phyloP scores from a whole-genome alignment of 2,113 vertebrate genomes.

The Pardalotus punctatus region DNA sequence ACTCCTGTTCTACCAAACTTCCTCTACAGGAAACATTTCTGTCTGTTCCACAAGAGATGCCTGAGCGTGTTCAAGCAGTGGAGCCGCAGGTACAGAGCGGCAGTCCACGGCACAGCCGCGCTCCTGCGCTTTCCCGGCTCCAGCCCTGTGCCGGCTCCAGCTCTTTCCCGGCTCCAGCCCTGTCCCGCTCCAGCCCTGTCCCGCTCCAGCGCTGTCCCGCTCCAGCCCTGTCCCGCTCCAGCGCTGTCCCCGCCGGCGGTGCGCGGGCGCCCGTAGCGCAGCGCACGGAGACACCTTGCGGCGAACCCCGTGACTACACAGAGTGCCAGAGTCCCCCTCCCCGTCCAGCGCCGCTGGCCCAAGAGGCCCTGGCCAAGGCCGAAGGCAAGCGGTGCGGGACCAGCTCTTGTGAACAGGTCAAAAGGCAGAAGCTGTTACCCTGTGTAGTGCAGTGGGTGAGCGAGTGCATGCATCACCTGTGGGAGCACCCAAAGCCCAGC shows the following conservation, averaged over 20 bases:
- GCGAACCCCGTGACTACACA: not conserved
- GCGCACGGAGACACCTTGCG: not conserved
- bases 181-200: not conserved
- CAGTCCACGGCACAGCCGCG: not conserved
- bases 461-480: fast-evolving
- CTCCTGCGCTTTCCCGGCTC: not conserved
- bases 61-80: fast-evolving
- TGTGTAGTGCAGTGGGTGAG: not conserved
- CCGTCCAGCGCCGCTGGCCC: not conserved
- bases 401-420: not conserved
- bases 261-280: not conserved
- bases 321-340: not conserved
- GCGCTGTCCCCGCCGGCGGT: not conserved
- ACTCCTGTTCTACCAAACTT: not conserved
- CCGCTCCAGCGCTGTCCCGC: not conserved
- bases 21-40: not conserved
- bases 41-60: not conserved
- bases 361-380: not conserved
- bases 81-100: not conserved
- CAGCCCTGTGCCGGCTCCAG: not conserved
- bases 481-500: not conserved
- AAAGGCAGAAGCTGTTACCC: not conserved
- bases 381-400: not conserved
- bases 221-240: not conserved
- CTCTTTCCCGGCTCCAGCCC: not conserved